Evolutionary conservation across 1,140 invertebrate genomes (phyloP).

Genomic region (Pogonognathellus flavescens): DNA sequence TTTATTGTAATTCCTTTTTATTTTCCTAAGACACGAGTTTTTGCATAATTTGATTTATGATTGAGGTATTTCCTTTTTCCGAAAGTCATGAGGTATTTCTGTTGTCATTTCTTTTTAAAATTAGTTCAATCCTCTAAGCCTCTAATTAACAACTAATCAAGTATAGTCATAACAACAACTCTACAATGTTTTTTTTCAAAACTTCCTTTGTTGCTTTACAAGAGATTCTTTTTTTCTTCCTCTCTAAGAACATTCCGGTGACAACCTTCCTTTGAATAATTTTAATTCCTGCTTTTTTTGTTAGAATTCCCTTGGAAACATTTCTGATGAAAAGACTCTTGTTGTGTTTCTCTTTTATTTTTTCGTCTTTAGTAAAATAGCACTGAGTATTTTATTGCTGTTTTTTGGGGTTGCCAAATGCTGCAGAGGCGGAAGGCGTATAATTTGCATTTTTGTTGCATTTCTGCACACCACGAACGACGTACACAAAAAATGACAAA

Average conservation of each 20-base stretch:
- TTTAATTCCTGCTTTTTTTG: no score
- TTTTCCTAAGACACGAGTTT: slow-evolving; percentile 46
- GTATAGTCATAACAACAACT: no score
- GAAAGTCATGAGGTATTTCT: slow-evolving; percentile 50
- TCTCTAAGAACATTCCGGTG: no score
- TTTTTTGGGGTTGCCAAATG: slow-evolving; percentile 25
- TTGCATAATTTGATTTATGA: slow-evolving; percentile 45
- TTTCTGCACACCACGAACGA: no score
- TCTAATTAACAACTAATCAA: no score
- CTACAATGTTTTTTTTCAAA: no score
- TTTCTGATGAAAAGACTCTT: no score
- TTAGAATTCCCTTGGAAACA: no score
- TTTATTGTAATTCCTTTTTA: slow-evolving; percentile 32
- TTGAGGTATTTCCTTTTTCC: slow-evolving; percentile 44
- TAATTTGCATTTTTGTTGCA: background rate
- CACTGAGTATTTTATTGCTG: slow-evolving; percentile 50
- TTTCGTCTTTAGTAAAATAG: slow-evolving; percentile 42
- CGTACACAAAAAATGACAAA: background rate
- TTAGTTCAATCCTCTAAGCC: slow-evolving; percentile 21
- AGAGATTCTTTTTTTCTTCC: no score
- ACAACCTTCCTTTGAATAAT: no score
- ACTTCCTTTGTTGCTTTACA: no score
- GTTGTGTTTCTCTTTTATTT: no score
- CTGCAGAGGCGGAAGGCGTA: slow-evolving; percentile 31
- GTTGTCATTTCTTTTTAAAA: slow-evolving; percentile 37